A percentile compares a stretch with the other conserved stretches of the same genome.
Conservation (phyloP, 2,113 vertebrate genomes). For the Pithys albifrons region DNA sequence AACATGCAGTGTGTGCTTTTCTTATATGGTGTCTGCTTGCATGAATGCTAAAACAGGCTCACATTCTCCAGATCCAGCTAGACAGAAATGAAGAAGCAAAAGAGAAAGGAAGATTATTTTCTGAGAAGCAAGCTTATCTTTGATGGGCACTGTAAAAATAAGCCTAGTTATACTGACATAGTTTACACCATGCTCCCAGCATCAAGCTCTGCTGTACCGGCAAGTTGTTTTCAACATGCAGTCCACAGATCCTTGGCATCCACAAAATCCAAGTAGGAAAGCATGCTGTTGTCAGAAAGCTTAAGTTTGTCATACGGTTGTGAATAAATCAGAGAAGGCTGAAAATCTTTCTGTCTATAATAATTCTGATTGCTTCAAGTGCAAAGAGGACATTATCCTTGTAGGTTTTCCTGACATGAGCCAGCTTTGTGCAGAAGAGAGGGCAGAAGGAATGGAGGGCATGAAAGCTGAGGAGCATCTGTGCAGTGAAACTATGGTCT, state of each 20-base stretch:
- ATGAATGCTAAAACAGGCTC: background rate
- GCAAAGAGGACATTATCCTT: conserved; percentile 58
- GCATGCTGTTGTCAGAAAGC: background rate
- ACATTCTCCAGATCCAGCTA: background rate
- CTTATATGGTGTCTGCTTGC: background rate
- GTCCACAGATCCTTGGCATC: background rate
- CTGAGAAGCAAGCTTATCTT: background rate
- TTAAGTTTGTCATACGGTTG: background rate
- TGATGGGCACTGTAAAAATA: background rate
- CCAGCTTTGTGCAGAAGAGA: conserved; percentile 82
- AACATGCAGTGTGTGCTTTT: background rate
- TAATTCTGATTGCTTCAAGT: conserved; percentile 51
- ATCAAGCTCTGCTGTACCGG: background rate
- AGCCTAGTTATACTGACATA: background rate
- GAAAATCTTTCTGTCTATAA: conserved; percentile 67
- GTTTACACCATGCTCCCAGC: background rate
- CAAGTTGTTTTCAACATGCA: background rate
- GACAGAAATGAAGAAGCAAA: background rate
- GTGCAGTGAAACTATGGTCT: background rate
- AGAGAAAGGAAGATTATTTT: background rate
- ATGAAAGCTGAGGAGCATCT: conserved; percentile 67
- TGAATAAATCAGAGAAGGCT: background rate
- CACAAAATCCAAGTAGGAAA: background rate
- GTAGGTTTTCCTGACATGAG: conserved; percentile 64
- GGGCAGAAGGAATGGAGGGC: conserved; percentile 82